Percentiles rank a stretch among this genome's conserved stretches.
These are phyloP conservation scores for Aleiodes leptofemur DNA, from an alignment of 2,888 invertebrate genomes.

Conservation along the genomic window DNA sequence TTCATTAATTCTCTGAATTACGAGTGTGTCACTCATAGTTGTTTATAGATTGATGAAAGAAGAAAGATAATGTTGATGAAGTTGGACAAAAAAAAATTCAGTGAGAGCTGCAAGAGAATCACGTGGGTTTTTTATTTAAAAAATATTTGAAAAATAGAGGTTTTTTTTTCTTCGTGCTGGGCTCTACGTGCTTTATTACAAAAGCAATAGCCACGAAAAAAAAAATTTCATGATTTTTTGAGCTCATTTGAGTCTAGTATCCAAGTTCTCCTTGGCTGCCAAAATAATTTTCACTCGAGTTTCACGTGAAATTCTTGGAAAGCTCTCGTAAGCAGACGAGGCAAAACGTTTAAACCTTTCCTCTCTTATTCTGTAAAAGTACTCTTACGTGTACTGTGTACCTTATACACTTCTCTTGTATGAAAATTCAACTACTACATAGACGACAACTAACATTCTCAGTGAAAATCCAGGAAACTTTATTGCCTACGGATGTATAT, in stretches of 20 bases:
- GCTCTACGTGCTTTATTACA: slow-evolving; percentile 5
- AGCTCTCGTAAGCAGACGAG: slow-evolving; percentile 27
- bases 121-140: too few relatives aligned
- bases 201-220: not conserved
- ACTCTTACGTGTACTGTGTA: not conserved
- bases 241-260: slow-evolving; percentile 17
- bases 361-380: not conserved
- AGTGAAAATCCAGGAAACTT: slow-evolving; percentile 34
- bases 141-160: too few relatives aligned
- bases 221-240: slow-evolving; percentile 3
- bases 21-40: slow-evolving; percentile 29
- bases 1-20: slow-evolving; percentile 45
- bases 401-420: slow-evolving; percentile 16
- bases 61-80: too few relatives aligned
- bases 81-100: too few relatives aligned
- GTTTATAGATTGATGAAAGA: slow-evolving; percentile 6
- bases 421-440: not conserved
- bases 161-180: slow-evolving; percentile 28
- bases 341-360: not conserved
- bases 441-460: not conserved
- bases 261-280: slow-evolving; percentile 10
- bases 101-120: too few relatives aligned
- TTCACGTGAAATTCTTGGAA: slow-evolving; percentile 39
- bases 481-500: slow-evolving; percentile 31
- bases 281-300: slow-evolving; percentile 39